Evolutionary conservation across 2,113 vertebrate species (phyloP).

Genomic region (Proteles cristata): DNA sequence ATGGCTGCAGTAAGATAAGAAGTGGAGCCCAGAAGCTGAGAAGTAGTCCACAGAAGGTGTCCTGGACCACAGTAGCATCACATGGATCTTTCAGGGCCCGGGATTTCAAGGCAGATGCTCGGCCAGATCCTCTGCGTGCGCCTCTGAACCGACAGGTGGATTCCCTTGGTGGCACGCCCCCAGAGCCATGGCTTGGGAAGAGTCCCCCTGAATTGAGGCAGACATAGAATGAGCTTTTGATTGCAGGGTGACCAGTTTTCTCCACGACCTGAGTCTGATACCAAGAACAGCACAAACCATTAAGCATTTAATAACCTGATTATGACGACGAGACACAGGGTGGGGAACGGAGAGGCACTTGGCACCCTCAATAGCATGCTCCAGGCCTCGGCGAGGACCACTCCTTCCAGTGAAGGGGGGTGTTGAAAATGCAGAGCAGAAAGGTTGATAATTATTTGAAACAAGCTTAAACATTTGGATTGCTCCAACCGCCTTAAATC

Average conservation of each 20-base stretch:
- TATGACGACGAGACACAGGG: slow-evolving; percentile 43
- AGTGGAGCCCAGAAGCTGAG: not conserved
- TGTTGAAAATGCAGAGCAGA: slow-evolving; percentile 71
- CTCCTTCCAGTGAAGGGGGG: slow-evolving; percentile 74
- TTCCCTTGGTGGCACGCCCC: not conserved
- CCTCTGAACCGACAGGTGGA: not conserved
- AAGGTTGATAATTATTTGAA: slow-evolving; percentile 78
- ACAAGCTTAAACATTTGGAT: slow-evolving; percentile 69
- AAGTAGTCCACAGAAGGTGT: not conserved
- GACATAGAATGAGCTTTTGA: not conserved
- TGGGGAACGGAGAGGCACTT: slow-evolving; percentile 67
- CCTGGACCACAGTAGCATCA: not conserved
- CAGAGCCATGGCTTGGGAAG: not conserved
- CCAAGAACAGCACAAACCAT: slow-evolving; percentile 16
- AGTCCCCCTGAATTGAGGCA: not conserved
- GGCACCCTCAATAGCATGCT: slow-evolving; percentile 54
- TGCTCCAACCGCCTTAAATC: slow-evolving; percentile 62
- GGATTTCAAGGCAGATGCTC: not conserved
- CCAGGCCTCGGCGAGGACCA: slow-evolving; percentile 66
- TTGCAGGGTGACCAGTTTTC: slow-evolving; percentile 39
- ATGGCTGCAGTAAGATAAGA: not conserved
- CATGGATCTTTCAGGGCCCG: not conserved
- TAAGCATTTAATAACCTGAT: slow-evolving; percentile 61
- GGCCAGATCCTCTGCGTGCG: not conserved
- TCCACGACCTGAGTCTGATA: not conserved